phyloP scores from a whole-genome alignment of 2,888 invertebrate genomes.

The Beris chalybata region DNA sequence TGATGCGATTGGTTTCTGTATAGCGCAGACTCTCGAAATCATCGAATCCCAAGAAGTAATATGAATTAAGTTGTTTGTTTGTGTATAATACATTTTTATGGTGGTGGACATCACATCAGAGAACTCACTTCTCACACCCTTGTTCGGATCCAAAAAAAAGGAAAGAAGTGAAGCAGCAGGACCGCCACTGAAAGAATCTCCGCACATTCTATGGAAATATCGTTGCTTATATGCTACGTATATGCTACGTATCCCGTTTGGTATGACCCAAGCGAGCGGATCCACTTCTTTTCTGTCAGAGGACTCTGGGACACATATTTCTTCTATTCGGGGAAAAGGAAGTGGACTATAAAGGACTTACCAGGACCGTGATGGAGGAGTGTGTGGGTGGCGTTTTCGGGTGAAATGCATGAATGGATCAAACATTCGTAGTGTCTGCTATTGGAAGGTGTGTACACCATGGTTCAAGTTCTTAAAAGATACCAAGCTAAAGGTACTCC shows the following conservation, averaged over 20 bases:
- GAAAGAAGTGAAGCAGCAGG: neutral
- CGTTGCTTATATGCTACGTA: too few species aligned
- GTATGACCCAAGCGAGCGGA: slow-evolving; percentile 10
- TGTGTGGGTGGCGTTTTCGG: too few species aligned
- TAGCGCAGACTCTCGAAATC: slow-evolving; percentile 59
- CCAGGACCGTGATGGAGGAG: too few species aligned
- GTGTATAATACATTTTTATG: slow-evolving; percentile 26
- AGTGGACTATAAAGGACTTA: neutral
- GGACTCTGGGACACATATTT: slow-evolving; percentile 29
- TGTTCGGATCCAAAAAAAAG: neutral
- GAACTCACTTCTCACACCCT: slow-evolving; percentile 9
- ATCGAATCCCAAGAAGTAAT: slow-evolving; percentile 52
- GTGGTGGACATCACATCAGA: slow-evolving; percentile 29
- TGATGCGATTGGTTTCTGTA: slow-evolving; percentile 59
- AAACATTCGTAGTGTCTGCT: too few species aligned
- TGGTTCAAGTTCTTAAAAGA: too few species aligned
- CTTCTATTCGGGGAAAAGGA: slow-evolving; percentile 14
- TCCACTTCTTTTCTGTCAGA: slow-evolving; percentile 18
- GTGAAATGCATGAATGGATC: too few species aligned
- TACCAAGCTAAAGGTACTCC: too few species aligned
- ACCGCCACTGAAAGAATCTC: neutral
- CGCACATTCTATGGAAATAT: too few species aligned
- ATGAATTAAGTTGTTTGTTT: slow-evolving; percentile 38
- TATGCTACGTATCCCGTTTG: slow-evolving; percentile 12
- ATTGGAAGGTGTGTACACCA: too few species aligned